Evolutionary conservation across 2,113 vertebrate species (phyloP), one percentile per base, ranked within the genome.

Genomic region (Microcebus lehilahytsara): DNA sequence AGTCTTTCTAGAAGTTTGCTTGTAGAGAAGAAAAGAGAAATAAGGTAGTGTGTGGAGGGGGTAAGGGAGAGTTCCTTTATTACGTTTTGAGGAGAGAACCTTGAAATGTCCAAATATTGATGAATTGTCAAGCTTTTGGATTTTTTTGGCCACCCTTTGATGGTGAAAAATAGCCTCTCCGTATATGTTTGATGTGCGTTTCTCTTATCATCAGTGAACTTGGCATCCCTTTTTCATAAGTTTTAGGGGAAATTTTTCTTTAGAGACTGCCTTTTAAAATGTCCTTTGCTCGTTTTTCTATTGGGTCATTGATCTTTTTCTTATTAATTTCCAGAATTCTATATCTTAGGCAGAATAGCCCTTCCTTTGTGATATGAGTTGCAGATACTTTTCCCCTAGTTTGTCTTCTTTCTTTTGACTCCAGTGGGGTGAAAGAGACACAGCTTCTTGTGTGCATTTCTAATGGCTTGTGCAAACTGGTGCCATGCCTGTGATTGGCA

Each of bases 41-140:
- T 34, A 62, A 32, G 66, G 27, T 12, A 27, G 79, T 49, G 4
- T 19, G 34, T 8, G 72, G 37, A 67, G 9, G 37, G 37, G 16
- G 34, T 30, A 62, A 58, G 12, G 49, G 62, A 78, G 60, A 88
- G n/a, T 93, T 40, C 51, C 7, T 69, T 69, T 37, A n/a, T 69
- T 69, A 34, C 7, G 64, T 74, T 60, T 62, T 86, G 30, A 42
- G 25, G 23, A n/a, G 10, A 88, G 30, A 53, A 53, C 42, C 87
- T 86, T 56, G 56, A 85, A 92, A 90, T 56, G 58, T 77, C 62
- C 30, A 84, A 81, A 78, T 84, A 66, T 51, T 62, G 93, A 93
- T 67, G 51, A 83, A 37, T 37, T 27, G n/a, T 64, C 86, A 69
- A 42, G 46, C 32, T 72, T 94, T 74, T 13, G 60, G 23, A 37